These are phyloP conservation scores for Machaerirhynchus nigripectus DNA, from an alignment of 2,113 vertebrate species.

Conservation along the genomic window DNA sequence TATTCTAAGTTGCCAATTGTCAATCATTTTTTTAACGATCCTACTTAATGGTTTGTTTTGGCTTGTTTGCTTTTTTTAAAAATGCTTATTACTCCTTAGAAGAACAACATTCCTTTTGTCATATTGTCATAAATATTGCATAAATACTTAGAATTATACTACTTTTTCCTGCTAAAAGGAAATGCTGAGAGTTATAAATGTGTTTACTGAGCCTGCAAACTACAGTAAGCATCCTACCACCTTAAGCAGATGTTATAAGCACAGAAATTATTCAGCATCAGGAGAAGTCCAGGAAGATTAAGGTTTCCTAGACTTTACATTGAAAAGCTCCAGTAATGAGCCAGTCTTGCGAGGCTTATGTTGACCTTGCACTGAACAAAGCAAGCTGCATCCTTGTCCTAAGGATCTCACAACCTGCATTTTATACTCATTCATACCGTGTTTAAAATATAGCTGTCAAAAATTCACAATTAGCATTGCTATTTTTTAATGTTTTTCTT, in stretches of 20 bases:
- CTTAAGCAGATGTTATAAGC: not conserved
- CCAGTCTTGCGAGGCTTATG: not conserved
- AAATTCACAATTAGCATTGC: not conserved
- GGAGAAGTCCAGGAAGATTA: not conserved
- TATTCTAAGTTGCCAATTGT: not conserved
- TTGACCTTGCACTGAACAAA: not conserved
- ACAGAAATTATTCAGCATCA: not conserved
- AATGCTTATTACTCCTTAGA: not conserved
- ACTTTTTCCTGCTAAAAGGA: not conserved
- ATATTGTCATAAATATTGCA: not conserved
- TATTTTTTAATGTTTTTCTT: not conserved
- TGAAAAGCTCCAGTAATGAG: not conserved
- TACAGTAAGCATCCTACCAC: not conserved
- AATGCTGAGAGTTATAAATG: not conserved
- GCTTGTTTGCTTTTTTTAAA: fast-evolving
- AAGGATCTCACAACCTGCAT: not conserved
- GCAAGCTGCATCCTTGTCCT: not conserved
- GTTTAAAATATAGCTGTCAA: not conserved
- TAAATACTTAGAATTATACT: not conserved
- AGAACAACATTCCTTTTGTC: not conserved
- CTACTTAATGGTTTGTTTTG: not conserved
- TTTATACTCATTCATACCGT: not conserved
- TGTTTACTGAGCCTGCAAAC: not conserved
- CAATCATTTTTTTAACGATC: not conserved
- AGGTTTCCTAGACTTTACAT: not conserved